Evolutionary conservation across 2,113 vertebrate genomes (phyloP).

Genomic region (Dicerorhinus sumatrensis): DNA sequence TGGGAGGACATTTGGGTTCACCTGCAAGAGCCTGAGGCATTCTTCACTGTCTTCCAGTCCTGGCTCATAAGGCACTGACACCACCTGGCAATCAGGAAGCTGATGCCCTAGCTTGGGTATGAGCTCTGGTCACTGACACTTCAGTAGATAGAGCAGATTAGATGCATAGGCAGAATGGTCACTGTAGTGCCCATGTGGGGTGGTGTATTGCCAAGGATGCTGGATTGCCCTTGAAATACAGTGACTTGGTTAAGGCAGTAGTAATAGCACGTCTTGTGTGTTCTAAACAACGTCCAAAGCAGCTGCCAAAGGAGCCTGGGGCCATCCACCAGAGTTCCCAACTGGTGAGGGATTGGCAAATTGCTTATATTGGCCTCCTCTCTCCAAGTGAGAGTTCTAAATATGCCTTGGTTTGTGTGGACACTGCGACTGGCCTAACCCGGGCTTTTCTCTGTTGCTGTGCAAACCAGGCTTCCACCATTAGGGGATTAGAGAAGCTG

Average conservation of each 20-base stretch:
- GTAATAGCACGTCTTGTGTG: background rate
- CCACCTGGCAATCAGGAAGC: background rate
- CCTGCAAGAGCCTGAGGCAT: background rate
- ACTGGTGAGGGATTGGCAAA: background rate
- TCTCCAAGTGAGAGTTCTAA: background rate
- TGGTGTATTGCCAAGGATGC: background rate
- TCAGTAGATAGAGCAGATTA: background rate
- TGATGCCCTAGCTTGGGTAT: background rate
- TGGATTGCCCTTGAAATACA: background rate
- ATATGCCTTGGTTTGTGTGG: background rate
- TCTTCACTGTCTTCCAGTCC: background rate
- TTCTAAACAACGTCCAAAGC: background rate
- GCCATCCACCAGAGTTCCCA: background rate
- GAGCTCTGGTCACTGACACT: background rate
- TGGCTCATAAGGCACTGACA: accelerated
- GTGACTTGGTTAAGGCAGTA: background rate
- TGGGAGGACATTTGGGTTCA: background rate
- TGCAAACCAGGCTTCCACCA: background rate
- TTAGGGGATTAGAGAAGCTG: background rate
- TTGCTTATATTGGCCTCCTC: background rate
- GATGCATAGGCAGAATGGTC: background rate
- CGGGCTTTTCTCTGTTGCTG: background rate
- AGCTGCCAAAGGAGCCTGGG: background rate
- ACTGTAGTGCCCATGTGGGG: background rate
- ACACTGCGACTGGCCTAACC: background rate